A percentile compares a stretch with the other conserved stretches of the same genome.
phyloP scores from a whole-genome alignment of 2,888 invertebrate genomes.

The Protula sp. region DNA sequence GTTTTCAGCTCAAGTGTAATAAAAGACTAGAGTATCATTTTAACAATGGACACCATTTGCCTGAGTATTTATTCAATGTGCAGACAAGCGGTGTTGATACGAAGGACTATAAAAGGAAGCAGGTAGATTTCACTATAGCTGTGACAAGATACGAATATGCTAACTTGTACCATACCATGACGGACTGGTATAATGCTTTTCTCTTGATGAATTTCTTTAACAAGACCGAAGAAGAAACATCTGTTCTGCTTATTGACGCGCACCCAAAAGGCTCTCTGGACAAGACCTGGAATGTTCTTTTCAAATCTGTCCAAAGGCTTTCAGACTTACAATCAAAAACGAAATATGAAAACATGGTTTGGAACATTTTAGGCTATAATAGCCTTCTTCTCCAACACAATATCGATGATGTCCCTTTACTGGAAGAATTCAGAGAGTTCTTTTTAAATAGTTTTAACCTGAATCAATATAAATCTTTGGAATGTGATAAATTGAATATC shows the following conservation, averaged over 20 bases:
- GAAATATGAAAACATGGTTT: slow-evolving; percentile 25
- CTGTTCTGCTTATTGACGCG: slow-evolving; percentile 42
- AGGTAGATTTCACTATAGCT: slow-evolving; percentile 19
- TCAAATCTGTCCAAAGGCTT: slow-evolving; percentile 32
- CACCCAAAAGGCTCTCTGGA: slow-evolving; percentile 44
- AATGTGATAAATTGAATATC: slow-evolving; percentile 37
- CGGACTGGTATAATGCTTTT: slow-evolving; percentile 14
- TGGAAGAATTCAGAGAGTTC: slow-evolving; percentile 42
- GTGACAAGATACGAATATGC: slow-evolving; percentile 22
- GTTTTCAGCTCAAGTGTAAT: slow-evolving; percentile 18
- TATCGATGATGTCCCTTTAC: slow-evolving; percentile 29
- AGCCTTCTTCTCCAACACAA: slow-evolving; percentile 38
- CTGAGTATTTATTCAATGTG: slow-evolving; percentile 15
- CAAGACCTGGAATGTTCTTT: slow-evolving; percentile 35
- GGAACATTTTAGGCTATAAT: slow-evolving; percentile 43
- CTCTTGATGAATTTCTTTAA: slow-evolving; percentile 21
- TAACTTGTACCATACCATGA: slow-evolving; percentile 26
- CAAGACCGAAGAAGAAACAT: slow-evolving; percentile 10
- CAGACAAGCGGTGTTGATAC: background rate
- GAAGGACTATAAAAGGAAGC: background rate
- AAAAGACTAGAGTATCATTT: slow-evolving; percentile 19
- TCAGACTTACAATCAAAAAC: slow-evolving; percentile 11
- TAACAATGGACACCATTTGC: slow-evolving; percentile 24
- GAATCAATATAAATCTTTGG: slow-evolving; percentile 10
- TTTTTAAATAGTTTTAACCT: slow-evolving; percentile 30